phyloP scores from a whole-genome alignment of 2,888 invertebrate genomes.

The Isotomurus palustris region DNA sequence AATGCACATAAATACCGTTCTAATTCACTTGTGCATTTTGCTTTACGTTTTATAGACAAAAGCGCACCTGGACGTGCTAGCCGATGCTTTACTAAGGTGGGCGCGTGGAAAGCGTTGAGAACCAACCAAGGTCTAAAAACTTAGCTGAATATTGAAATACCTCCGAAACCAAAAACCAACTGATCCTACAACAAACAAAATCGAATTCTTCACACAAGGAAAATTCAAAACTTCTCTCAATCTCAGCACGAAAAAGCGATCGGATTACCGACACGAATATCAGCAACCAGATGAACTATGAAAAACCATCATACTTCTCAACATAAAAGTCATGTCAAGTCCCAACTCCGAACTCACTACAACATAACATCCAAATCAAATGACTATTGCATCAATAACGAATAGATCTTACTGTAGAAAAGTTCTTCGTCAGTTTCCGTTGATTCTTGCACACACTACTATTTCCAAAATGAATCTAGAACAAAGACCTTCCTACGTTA shows the following conservation, averaged over 20 bases:
- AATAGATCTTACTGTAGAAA: not conserved
- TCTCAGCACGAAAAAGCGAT: too few species aligned
- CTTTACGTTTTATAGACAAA: conserved; percentile 70
- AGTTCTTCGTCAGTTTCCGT: too few species aligned
- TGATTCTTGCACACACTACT: too few species aligned
- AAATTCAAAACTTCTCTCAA: not conserved
- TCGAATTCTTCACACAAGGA: not conserved
- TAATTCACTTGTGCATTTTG: not conserved
- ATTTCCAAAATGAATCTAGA: too few species aligned
- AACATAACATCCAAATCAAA: too few species aligned
- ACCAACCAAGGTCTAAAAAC: conserved; percentile 4
- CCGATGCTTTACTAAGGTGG: conserved; percentile 89
- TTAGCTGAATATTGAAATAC: not conserved
- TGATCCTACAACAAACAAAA: not conserved
- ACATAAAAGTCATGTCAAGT: not conserved
- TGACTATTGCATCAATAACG: not conserved
- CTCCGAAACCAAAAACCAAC: not conserved
- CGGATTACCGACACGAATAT: not conserved
- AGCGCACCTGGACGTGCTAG: conserved; percentile 88
- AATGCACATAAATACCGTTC: not conserved
- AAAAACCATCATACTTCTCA: not conserved
- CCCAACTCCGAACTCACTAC: too few species aligned
- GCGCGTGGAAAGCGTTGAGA: conserved; percentile 63
- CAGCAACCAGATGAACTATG: not conserved
- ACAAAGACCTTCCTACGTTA: too few species aligned